phyloP scores from a whole-genome alignment of 2,113 vertebrate genomes.

The Carassius carassius region DNA sequence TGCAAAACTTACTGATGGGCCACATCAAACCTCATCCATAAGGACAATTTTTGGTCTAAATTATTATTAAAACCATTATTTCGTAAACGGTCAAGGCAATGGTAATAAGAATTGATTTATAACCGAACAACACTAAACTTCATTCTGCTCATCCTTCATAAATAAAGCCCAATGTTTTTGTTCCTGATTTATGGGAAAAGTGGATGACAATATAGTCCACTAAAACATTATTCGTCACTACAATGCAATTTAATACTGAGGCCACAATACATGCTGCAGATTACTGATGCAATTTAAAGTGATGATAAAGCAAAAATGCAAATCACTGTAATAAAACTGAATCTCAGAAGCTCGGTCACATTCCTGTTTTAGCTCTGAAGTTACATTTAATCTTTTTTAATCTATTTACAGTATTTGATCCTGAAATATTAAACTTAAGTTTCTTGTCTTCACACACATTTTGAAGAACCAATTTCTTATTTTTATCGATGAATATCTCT shows the following conservation, averaged over 20 bases:
- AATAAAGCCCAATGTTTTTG: not conserved
- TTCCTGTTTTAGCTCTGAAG: not conserved
- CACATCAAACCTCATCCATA: not conserved
- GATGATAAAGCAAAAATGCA: slow-evolving; percentile 16
- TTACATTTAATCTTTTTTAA: not conserved
- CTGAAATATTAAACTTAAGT: not conserved
- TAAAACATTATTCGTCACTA: not conserved
- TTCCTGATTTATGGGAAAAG: too few relatives aligned
- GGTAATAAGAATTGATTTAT: not conserved
- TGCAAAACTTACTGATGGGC: not conserved
- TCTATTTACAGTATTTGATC: not conserved
- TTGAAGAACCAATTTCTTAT: not conserved
- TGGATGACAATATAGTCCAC: not conserved
- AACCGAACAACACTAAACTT: not conserved
- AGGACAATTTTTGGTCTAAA: not conserved
- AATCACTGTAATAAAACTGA: not conserved
- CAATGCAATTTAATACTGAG: not conserved
- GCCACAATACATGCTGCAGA: not conserved
- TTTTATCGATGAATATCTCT: not conserved
- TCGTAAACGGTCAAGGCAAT: not conserved
- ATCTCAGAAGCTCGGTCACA: not conserved
- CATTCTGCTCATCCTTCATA: not conserved
- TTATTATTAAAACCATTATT: not conserved
- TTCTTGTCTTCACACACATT: not conserved
- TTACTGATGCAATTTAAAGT: slow-evolving; percentile 4